Percentiles rank a stretch among this genome's conserved stretches.
Evolutionary conservation across 2,797 vertebrate species (phyloP).

Genomic region (Manis javanica): DNA sequence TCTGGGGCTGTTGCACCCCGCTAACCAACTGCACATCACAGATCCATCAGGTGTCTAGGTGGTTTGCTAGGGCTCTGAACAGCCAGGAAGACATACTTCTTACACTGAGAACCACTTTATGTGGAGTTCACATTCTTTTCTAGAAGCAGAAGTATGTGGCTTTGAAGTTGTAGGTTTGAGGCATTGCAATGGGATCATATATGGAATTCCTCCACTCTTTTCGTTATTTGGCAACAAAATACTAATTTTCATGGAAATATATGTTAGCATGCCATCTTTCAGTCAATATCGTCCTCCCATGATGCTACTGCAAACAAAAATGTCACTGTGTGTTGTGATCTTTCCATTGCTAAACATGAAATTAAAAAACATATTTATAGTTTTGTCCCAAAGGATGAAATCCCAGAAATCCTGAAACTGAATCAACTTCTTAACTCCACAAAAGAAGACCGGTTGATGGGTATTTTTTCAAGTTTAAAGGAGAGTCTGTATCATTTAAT

Average conservation of each 20-base stretch:
- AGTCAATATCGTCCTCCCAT: background rate
- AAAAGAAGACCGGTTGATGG: slow-evolving; percentile 7
- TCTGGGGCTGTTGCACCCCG: background rate
- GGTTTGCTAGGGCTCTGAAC: background rate
- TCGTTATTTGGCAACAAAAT: background rate
- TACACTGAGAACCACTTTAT: background rate
- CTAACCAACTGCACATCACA: rapidly evolving
- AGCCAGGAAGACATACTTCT: background rate
- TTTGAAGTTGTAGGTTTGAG: background rate
- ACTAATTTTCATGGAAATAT: background rate
- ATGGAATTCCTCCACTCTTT: background rate
- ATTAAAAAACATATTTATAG: slow-evolving; percentile 52
- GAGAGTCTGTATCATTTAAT: background rate
- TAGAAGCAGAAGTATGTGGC: background rate
- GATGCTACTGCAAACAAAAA: background rate
- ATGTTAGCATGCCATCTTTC: background rate
- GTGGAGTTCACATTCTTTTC: background rate
- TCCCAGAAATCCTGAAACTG: slow-evolving; percentile 44
- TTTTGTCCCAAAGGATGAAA: slow-evolving; percentile 56
- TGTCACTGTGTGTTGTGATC: background rate
- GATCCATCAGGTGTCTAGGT: background rate
- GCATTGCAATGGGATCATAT: background rate
- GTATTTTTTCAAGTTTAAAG: slow-evolving; percentile 25
- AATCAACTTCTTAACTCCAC: slow-evolving; percentile 27
- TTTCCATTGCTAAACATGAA: background rate